A percentile compares a stretch with the other conserved stretches of the same genome.
phyloP scores from a whole-genome alignment of 2,888 invertebrate species.

The Xestia rhomboidea region DNA sequence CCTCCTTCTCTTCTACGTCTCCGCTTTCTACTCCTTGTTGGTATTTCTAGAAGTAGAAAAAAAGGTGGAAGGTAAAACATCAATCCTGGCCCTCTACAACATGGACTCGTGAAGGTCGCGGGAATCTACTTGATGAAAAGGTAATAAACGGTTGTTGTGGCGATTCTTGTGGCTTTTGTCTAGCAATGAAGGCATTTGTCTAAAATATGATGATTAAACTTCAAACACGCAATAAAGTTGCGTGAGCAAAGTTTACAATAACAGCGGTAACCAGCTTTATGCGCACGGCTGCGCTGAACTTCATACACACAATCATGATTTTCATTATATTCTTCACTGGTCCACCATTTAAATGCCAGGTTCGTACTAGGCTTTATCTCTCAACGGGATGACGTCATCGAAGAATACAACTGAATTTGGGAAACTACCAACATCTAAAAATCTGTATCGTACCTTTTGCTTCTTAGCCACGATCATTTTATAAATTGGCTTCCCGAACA shows the following conservation, averaged over 20 bases:
- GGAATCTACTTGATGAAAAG: neutral
- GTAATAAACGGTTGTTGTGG: neutral
- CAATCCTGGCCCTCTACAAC: neutral
- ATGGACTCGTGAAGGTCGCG: neutral
- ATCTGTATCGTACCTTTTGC: slow-evolving; percentile 73
- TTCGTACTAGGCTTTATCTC: neutral
- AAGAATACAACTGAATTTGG: neutral
- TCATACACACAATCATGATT: neutral
- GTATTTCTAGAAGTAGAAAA: slow-evolving; percentile 72
- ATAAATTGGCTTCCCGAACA: slow-evolving; percentile 94
- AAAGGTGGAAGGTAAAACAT: neutral
- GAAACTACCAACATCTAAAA: neutral
- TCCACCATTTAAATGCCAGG: neutral
- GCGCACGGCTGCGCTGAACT: neutral
- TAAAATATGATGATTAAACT: neutral
- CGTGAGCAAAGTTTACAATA: neutral
- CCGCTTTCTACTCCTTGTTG: slow-evolving; percentile 83
- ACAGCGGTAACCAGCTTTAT: neutral
- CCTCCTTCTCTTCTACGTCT: slow-evolving; percentile 73
- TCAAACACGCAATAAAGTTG: neutral
- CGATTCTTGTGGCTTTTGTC: neutral
- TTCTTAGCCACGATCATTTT: slow-evolving; percentile 87
- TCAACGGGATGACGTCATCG: neutral
- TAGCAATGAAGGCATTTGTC: neutral
- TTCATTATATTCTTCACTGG: neutral